phyloP scores from a whole-genome alignment of 2,888 invertebrate species.

The Phengaris alcon region DNA sequence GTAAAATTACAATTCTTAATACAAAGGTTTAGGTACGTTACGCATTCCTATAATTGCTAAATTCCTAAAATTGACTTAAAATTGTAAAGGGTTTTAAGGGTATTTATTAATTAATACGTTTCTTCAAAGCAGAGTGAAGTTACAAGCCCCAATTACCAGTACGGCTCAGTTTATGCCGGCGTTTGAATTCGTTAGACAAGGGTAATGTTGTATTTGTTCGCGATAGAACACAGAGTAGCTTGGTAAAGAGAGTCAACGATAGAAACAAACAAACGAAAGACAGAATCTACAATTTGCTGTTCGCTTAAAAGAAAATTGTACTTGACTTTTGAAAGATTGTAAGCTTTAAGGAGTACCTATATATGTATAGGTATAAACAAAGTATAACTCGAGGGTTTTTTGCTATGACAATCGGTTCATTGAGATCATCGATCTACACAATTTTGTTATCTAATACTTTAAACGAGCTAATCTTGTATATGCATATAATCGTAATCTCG shows the following conservation, averaged over 20 bases:
- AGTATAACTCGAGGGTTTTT: too few relatives aligned
- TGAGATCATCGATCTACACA: too few relatives aligned
- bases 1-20: too few relatives aligned
- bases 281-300: background rate
- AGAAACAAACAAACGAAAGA: too few relatives aligned
- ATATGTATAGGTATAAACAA: too few relatives aligned
- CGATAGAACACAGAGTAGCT: conserved; percentile 49
- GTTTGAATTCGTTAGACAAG: conserved; percentile 75
- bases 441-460: too few relatives aligned
- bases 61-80: background rate
- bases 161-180: conserved; percentile 75
- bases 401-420: too few relatives aligned
- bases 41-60: background rate
- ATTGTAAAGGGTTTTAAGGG: background rate
- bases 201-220: conserved; percentile 62
- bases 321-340: too few relatives aligned
- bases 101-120: conserved; percentile 35
- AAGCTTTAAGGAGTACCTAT: too few relatives aligned
- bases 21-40: background rate
- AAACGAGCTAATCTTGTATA: too few relatives aligned
- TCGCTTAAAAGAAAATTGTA: too few relatives aligned
- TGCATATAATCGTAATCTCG: too few relatives aligned
- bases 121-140: conserved; percentile 61
- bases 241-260: background rate
- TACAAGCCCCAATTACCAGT: conserved; percentile 73